These are phyloP conservation scores for Catharus bicknelli DNA, from an alignment of 2,113 vertebrate genomes.

Conservation along the genomic window DNA sequence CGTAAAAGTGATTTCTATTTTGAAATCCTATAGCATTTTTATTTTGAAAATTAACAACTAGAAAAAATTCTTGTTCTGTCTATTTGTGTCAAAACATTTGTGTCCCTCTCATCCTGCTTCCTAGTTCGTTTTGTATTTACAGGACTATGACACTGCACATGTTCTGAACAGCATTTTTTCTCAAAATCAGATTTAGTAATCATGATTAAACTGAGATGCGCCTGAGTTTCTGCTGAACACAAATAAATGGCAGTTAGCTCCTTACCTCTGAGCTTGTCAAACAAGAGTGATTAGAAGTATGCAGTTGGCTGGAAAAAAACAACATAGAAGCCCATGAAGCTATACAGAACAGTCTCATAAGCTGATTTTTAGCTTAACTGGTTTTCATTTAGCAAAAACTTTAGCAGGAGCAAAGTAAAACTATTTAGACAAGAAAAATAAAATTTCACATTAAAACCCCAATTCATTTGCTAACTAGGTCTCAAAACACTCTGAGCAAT, in stretches of 20 bases:
- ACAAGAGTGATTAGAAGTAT: background rate
- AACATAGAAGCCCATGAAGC: background rate
- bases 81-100: conserved; percentile 23
- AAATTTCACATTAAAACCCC: background rate
- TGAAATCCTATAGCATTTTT: background rate
- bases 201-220: background rate
- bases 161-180: background rate
- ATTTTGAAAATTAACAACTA: background rate
- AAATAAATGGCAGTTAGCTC: background rate
- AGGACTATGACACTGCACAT: fast-evolving
- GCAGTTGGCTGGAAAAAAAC: background rate
- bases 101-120: background rate
- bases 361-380: background rate
- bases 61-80: background rate
- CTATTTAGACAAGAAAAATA: background rate
- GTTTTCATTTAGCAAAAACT: background rate
- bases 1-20: background rate
- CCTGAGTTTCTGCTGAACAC: background rate
- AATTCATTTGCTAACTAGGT: background rate
- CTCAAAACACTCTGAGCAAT: background rate
- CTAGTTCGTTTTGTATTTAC: background rate
- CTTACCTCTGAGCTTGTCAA: background rate
- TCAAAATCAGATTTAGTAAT: background rate
- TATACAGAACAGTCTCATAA: background rate
- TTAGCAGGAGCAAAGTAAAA: background rate